phyloP scores from a whole-genome alignment of 2,797 vertebrate species.

The Siniperca scherzeri region DNA sequence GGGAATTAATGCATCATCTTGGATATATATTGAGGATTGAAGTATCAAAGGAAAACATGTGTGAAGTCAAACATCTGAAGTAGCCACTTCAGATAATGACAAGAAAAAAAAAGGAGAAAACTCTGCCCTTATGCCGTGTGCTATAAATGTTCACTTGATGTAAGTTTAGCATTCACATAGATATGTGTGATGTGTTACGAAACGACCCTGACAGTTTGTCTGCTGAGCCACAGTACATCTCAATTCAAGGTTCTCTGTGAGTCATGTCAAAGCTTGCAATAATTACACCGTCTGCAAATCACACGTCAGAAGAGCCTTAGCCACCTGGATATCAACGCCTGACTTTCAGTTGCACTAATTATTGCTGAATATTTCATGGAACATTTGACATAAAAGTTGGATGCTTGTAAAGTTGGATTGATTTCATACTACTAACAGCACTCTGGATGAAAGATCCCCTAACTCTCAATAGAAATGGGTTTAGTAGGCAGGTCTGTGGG shows the following conservation, averaged over 20 bases:
- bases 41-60: slow-evolving; percentile 22
- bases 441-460: neutral
- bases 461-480: slow-evolving; percentile 4
- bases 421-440: neutral
- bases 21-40: slow-evolving; percentile 14
- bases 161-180: slow-evolving; percentile 3
- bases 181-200: slow-evolving; percentile 29
- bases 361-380: neutral
- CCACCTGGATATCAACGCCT: neutral
- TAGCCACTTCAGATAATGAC: slow-evolving; percentile 2
- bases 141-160: slow-evolving; percentile 19
- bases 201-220: neutral
- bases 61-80: slow-evolving; percentile 25
- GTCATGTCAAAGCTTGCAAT: slow-evolving; percentile 23
- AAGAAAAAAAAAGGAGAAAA: slow-evolving; percentile 12
- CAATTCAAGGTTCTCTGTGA: neutral
- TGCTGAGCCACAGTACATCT: slow-evolving; percentile 3
- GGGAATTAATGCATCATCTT: neutral
- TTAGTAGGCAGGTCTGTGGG: slow-evolving; percentile 49
- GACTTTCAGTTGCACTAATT: slow-evolving; percentile 2
- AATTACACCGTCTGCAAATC: slow-evolving; percentile 13
- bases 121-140: neutral
- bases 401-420: neutral
- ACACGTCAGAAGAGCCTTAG: neutral
- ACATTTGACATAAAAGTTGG: neutral